Conservation (phyloP, 2,797 vertebrate species). For the Sebastes taczanowskii region DNA sequence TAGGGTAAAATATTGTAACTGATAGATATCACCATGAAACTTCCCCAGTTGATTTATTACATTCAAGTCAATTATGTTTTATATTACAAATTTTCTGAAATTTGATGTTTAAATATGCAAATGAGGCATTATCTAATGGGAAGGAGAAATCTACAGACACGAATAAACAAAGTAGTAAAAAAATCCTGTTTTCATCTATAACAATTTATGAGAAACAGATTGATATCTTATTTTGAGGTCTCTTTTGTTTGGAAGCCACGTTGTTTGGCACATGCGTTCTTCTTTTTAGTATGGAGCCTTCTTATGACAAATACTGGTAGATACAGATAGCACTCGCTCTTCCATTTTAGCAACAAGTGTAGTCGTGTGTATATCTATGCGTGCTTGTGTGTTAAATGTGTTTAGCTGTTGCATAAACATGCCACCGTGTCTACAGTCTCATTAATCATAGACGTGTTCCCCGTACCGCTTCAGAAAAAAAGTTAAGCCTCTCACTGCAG, state of each 20-base stretch:
- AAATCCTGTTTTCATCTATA: not conserved
- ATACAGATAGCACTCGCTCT: not conserved
- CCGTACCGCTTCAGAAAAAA: not conserved
- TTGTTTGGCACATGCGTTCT: not conserved
- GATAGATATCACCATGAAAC: no score
- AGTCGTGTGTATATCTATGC: not conserved
- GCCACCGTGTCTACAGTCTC: not conserved
- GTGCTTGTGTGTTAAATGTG: not conserved
- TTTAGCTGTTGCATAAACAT: slow-evolving; percentile 41
- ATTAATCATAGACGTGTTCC: slow-evolving; percentile 16
- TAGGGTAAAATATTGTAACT: no score
- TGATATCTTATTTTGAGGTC: not conserved
- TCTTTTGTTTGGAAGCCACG: not conserved
- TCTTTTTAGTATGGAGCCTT: not conserved
- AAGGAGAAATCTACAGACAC: no score
- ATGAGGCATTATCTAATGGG: no score
- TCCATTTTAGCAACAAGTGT: not conserved
- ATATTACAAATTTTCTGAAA: no score
- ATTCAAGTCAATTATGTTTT: no score
- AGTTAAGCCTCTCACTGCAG: not conserved
- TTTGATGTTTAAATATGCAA: no score
- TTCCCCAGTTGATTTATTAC: no score
- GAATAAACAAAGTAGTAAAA: no score
- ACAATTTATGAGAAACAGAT: not conserved
- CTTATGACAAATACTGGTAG: not conserved